Conservation (phyloP, 2,888 invertebrate species). For the Diarsia brunnea region DNA sequence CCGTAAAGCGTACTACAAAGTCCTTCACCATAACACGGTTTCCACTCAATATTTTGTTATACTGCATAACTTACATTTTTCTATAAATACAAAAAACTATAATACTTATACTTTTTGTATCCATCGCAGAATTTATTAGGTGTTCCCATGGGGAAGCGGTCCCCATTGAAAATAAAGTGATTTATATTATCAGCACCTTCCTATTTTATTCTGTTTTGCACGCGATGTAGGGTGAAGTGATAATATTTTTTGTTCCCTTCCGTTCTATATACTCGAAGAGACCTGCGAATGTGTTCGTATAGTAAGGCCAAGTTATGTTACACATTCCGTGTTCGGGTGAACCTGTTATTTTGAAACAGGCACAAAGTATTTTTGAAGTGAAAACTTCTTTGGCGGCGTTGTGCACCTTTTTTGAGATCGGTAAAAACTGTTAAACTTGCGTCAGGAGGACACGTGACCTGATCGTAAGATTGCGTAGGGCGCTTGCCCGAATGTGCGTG, state of each 20-base stretch:
- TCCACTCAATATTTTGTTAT: neutral
- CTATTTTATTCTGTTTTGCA: conserved; percentile 49
- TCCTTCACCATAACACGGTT: neutral
- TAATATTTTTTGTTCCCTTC: conserved; percentile 4
- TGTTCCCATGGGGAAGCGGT: neutral
- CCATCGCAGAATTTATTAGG: conserved; percentile 34
- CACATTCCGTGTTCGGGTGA: neutral
- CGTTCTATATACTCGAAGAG: neutral
- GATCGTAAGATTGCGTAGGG: too few species aligned
- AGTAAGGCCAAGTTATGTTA: neutral
- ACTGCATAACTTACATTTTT: neutral
- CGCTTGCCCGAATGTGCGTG: too few species aligned
- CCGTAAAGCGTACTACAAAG: neutral
- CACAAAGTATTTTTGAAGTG: too few species aligned
- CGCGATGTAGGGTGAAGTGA: conserved; percentile 18
- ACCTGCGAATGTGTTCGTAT: neutral
- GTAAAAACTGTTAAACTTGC: too few species aligned
- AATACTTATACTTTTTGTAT: conserved; percentile 25
- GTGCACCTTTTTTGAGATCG: too few species aligned
- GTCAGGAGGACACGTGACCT: too few species aligned
- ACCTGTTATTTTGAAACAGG: neutral
- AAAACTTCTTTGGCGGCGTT: too few species aligned
- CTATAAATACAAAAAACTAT: conserved; percentile 14
- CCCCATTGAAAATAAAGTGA: conserved; percentile 61
- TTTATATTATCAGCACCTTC: conserved; percentile 49